Base-by-base conservation (phyloP, 1,140 invertebrate genomes). In the Bombus cullumanus region DNA sequence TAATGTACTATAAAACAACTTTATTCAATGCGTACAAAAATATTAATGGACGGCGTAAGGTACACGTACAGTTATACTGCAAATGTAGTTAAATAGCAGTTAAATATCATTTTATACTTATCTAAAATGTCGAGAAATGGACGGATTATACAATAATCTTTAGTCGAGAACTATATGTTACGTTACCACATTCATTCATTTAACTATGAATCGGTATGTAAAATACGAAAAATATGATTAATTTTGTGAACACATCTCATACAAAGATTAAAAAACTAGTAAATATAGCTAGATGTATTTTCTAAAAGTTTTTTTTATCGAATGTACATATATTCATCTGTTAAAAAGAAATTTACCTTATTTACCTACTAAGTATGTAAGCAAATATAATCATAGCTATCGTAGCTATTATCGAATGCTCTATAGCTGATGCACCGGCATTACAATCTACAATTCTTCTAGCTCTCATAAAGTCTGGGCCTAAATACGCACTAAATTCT, bases 401-500 rank as follows among this genome's bases (percentile, higher is more conserved):
- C n/a, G 92, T 90, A 22, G 88, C 90, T 12, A 93, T 34, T n/a
- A 94, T n/a, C 2, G 94, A 93, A n/a, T 90, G 89, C 12, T 87
- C 76, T 75, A 88, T 68, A 28, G 90, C 83, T 1, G 89, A 77
- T 2, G 95, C 95, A 25, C 96, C 96, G 74, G 97, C 97, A 87
- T 96, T 96, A 91, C 98, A 98, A 92, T 98, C 97, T 0, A 98
- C 97, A 81, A 98, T 96, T 91, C 96, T 95, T 86, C 97, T 96
- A 2, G 98, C 97, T 87, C 97, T 96, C 96, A 98, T 96, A 92
- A 97, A 98, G 92, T 98, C 97, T 39, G 94, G 93, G 0, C 98
- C 97, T 34, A 98, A 93, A 93, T 98, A 98, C 12, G 95, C 93
- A 9, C 96, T 96, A 89, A 96, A 97, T 73, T 97, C 95, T 28